Percentiles rank a stretch among this genome's conserved stretches.
These are phyloP conservation scores for Phenganax subtilis DNA, from an alignment of 92 coral and sea anemone genomes.

Conservation along the genomic window DNA sequence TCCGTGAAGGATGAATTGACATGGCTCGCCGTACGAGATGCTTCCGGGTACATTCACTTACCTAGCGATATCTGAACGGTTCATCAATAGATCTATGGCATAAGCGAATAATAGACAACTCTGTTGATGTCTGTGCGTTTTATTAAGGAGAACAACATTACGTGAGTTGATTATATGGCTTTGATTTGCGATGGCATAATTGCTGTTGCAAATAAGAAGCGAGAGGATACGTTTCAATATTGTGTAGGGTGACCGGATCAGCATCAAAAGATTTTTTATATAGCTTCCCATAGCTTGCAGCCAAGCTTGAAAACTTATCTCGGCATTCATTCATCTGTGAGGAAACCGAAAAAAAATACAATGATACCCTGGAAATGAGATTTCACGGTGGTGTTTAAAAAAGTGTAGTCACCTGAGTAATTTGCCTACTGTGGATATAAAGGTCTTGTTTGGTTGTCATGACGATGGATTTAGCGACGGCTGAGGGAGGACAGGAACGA, in stretches of 20 bases:
- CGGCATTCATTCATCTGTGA: constrained; percentile 79
- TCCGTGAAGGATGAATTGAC: neutral
- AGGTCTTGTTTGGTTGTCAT: constrained; percentile 98
- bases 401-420: constrained; percentile 56
- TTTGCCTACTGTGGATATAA: constrained; percentile 80
- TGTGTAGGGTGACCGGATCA: constrained; percentile 84
- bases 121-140: constrained; percentile 63
- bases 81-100: constrained; percentile 78
- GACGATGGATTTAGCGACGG: constrained; percentile 97
- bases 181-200: too few relatives aligned
- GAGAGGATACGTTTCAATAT: constrained; percentile 83
- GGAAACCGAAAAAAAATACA: neutral
- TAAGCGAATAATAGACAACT: constrained; percentile 78
- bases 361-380: neutral
- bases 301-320: constrained; percentile 66
- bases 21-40: neutral
- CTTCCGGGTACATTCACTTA: neutral
- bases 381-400: neutral
- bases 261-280: constrained; percentile 88
- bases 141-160: neutral
- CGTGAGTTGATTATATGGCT: neutral
- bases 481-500: constrained; percentile 97
- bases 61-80: constrained; percentile 68
- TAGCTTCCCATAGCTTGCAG: constrained; percentile 74
- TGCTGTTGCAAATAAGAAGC: neutral